Conservation (phyloP, 2,113 vertebrate genomes). For the Pangasianodon hypophthalmus region DNA sequence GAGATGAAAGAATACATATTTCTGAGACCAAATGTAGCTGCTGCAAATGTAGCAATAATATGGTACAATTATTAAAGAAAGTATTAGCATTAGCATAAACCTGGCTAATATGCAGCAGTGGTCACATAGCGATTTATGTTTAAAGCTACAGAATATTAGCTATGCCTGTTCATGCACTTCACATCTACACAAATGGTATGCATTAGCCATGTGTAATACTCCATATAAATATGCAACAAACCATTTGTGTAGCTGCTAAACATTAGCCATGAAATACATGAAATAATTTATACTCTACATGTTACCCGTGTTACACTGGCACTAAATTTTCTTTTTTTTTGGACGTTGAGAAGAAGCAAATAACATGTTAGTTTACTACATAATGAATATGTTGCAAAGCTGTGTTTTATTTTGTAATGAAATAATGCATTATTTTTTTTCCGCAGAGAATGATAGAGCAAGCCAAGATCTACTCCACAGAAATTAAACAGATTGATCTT, state of each 20-base stretch:
- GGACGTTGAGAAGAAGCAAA: background rate
- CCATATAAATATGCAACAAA: background rate
- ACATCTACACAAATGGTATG: background rate
- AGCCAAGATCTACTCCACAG: conserved; percentile 77
- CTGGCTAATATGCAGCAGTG: background rate
- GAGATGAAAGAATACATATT: background rate
- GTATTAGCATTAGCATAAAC: background rate
- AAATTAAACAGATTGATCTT: conserved; percentile 91
- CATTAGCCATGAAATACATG: background rate
- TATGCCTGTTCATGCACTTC: background rate
- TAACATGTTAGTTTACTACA: background rate
- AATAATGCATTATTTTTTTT: background rate
- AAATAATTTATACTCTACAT: background rate
- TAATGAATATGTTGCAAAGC: background rate
- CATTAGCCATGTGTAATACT: background rate
- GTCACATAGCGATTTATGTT: background rate
- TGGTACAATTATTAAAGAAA: background rate
- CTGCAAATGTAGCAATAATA: background rate
- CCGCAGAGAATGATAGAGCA: conserved; percentile 86
- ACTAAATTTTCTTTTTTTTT: background rate
- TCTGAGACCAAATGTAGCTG: background rate
- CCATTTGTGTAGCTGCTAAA: background rate
- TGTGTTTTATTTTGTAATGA: background rate
- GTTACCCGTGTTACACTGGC: background rate
- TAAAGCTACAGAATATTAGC: background rate